Base-by-base conservation (phyloP, 2,888 invertebrate genomes). In the Dastarcus helophoroides region DNA sequence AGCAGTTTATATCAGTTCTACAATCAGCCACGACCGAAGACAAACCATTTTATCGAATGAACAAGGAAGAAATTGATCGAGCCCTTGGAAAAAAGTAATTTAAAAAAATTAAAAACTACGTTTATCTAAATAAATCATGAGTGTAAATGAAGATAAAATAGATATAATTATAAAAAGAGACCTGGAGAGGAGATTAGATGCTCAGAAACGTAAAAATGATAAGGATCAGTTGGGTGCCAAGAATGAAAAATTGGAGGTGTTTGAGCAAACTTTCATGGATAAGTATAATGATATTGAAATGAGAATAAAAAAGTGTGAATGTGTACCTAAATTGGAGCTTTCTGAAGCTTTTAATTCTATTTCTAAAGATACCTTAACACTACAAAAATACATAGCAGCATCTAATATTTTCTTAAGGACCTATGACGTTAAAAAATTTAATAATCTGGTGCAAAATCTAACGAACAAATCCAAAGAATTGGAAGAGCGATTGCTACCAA, bases 341-440 rank as follows among this genome's bases (percentile, higher is more conserved):
- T 65, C 70, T 2, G 62, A 63, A 28, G 69, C 75, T 44, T 82
- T 84, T 47, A 75, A 77, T 37, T 69, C 67, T 26, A 72, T 80
- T n/a, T 77, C 75, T 33, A 68, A 74, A 44, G 77, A 83, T 50
- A 71, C 86, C 13, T 73, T 79, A 46, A 72, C 76, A 38, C 58
- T 88, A 36, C 84, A 85, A 51, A 79, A 80, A 52, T 79, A 80
- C 61, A 69, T 88, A 13, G 77, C 84, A 1, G 75, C 79, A 36
- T 85, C 85, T 8, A 78, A 80, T 22, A 71, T 83, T 51, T 86
- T 85, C 57, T 62, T 89, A 2, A 77, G 83, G 33, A 78, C 79
- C 31, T 89, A 82, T 44, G 83, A 84, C 47, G 74, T 88, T 54
- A 71, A 84, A 52, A 76, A 76, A 49, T 83, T 79, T 49, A 78